These are phyloP conservation scores for Didymodactylos carnosus DNA, from an alignment of 2,888 invertebrate species.

Conservation along the genomic window DNA sequence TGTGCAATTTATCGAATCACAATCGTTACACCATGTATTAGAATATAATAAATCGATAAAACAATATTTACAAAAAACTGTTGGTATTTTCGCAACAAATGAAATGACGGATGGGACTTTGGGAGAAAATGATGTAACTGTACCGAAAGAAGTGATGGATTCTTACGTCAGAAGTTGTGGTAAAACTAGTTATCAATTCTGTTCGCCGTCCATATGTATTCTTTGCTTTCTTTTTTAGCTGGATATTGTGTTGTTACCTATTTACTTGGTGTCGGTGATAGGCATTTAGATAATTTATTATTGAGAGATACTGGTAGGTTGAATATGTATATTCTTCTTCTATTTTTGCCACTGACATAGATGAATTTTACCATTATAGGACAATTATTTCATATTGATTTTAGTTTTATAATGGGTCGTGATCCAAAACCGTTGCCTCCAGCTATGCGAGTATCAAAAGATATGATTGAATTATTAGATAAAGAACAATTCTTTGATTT, in stretches of 20 bases:
- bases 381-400: conserved; percentile 84
- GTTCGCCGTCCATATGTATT: neutral
- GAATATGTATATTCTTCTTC: too few species aligned
- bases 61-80: neutral
- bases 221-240: conserved; percentile 38
- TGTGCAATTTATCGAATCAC: conserved; percentile 12
- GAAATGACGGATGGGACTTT: conserved; percentile 69
- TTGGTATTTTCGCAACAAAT: neutral
- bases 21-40: neutral
- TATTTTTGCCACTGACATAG: too few species aligned
- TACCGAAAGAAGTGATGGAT: conserved; percentile 82
- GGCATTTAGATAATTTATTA: conserved; percentile 86
- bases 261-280: conserved; percentile 81
- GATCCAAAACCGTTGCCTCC: conserved; percentile 97
- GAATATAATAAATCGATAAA: neutral
- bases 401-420: conserved; percentile 84
- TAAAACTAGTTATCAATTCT: conserved; percentile 23
- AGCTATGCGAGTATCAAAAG: conserved; percentile 92
- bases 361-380: too few species aligned
- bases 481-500: conserved; percentile 49
- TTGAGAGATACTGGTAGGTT: conserved; percentile 64
- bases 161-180: conserved; percentile 63
- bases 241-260: conserved; percentile 97
- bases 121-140: conserved; percentile 67
- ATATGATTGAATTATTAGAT: conserved; percentile 79